These are phyloP conservation scores for Oceanodroma tethys DNA, from an alignment of 2,113 vertebrate species.

Conservation along the genomic window DNA sequence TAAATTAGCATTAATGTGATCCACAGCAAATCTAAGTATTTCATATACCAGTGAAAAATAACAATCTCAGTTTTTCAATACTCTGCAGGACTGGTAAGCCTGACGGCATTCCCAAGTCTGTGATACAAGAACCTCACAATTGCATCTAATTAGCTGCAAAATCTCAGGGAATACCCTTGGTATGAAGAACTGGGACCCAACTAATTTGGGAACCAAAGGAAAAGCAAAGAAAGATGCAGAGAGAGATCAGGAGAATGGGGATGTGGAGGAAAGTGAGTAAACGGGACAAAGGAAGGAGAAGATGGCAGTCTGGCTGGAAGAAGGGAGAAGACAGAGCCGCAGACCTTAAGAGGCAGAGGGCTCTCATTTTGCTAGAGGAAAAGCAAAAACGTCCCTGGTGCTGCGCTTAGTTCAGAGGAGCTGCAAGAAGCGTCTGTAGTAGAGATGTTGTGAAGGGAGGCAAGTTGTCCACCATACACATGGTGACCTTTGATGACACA, in stretches of 20 bases:
- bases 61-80: neutral
- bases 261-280: neutral
- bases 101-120: neutral
- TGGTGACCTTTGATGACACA: neutral
- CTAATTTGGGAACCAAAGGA: neutral
- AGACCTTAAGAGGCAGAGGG: neutral
- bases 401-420: neutral
- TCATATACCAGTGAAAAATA: neutral
- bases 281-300: neutral
- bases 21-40: neutral
- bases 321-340: neutral
- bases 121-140: neutral
- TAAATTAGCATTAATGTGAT: neutral
- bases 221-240: neutral
- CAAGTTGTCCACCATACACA: neutral
- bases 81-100: neutral
- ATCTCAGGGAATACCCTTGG: neutral
- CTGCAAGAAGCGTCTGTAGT: neutral
- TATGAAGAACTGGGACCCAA: neutral
- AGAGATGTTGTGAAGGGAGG: neutral
- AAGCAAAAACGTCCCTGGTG: neutral
- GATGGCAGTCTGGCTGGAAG: neutral
- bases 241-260: neutral
- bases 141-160: neutral
- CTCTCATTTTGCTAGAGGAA: neutral